Base-by-base conservation (phyloP, 2,888 invertebrate genomes). In the Epirrita christyi region DNA sequence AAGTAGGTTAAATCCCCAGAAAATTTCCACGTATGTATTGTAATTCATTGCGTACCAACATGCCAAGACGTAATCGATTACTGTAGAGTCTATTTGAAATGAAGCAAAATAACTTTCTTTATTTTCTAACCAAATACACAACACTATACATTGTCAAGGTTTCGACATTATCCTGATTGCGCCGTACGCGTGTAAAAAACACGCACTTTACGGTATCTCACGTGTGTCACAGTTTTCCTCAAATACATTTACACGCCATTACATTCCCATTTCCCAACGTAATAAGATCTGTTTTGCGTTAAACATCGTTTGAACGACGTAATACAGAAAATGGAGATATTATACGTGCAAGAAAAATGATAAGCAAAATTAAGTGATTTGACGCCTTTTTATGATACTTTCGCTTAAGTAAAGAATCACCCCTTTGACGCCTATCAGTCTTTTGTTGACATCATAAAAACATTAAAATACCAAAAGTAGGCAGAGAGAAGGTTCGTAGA, bases 251-350 rank as follows among this genome's bases (percentile, higher is more conserved):
- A 50, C 55, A 55, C 34, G 49, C 62, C 46, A 56, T 61, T 52
- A 56, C 40, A 43, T 8, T 38, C 54, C 54, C 44, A 59, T 53
- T 61, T 42, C 7, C 49, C 29, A 36, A 32, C 13, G 40, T 45
- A 54, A 59, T 58, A 60, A 57, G 64, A 55, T 54, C 52, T 40
- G 46, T 54, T 63, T 56, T 61, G n/a, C 44, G 15, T 61, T 59
- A 61, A 54, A 50, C 53, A 59, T 57, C 58, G 53, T 27, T 49
- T 42, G 42, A 45, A 15, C 45, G 10, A 54, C 44, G 51, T 49
- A 45, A 56, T 55, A 29, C 38, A 15, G 49, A 50, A 61, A 66
- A 66, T 61, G 61, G 55, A 46, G 57, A 55, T 53, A 66, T 61
- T 61, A n/a, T n/a, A 51, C 55, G 44, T 36, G 41, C 14, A 28